phyloP scores from a whole-genome alignment of 2,888 invertebrate genomes.

The Tetragonula carbonaria region DNA sequence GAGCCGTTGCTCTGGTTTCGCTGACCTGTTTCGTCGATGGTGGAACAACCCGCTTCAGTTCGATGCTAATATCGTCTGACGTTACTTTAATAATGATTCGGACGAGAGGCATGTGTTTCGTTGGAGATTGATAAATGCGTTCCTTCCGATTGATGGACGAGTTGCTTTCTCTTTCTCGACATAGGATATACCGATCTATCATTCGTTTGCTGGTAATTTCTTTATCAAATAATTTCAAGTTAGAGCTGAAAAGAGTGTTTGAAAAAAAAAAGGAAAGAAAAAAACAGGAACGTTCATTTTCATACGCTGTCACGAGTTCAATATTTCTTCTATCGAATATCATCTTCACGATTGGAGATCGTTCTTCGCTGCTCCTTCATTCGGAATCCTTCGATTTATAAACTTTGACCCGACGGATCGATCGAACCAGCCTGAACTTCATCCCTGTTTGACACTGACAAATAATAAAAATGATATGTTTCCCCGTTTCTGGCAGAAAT shows the following conservation, averaged over 20 bases:
- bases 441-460: constrained; percentile 26
- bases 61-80: constrained; percentile 34
- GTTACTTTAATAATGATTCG: neutral
- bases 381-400: constrained; percentile 26
- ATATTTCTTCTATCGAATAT: neutral
- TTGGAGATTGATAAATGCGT: constrained; percentile 18
- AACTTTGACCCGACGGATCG: constrained; percentile 9
- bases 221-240: neutral
- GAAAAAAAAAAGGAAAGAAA: neutral
- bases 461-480: constrained; percentile 18
- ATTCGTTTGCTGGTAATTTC: neutral
- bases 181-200: neutral
- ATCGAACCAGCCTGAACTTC: neutral
- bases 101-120: neutral
- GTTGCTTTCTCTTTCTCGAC: neutral
- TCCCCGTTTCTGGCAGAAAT: neutral
- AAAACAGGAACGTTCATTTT: too few relatives aligned
- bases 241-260: neutral
- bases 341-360: neutral
- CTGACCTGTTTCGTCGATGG: constrained; percentile 36
- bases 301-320: neutral
- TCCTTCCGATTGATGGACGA: neutral
- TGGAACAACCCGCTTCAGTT: neutral
- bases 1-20: constrained; percentile 54
- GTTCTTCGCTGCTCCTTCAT: neutral